Percentiles rank a stretch among this genome's conserved stretches.
These are phyloP conservation scores for Euglossa dilemma DNA, from an alignment of 1,140 invertebrate genomes.

Conservation along the genomic window DNA sequence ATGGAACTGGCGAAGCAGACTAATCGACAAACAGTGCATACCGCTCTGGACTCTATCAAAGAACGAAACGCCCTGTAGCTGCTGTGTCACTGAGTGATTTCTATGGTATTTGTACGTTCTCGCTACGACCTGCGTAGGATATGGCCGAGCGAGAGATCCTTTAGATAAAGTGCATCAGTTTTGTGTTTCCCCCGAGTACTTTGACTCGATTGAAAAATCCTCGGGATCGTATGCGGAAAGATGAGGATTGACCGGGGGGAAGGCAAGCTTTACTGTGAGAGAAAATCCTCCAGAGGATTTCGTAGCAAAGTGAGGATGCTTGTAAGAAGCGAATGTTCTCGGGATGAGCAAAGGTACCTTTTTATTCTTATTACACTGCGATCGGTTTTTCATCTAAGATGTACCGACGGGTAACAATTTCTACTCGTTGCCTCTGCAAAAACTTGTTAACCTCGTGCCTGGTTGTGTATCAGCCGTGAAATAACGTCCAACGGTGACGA, in stretches of 20 bases:
- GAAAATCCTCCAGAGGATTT: slow-evolving; percentile 56
- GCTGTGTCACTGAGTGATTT: slow-evolving; percentile 17
- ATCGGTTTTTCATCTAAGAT: slow-evolving; percentile 29
- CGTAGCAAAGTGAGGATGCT: slow-evolving; percentile 68
- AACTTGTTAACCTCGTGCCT: slow-evolving; percentile 44
- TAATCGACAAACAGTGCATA: no score
- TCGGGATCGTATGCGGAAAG: slow-evolving; percentile 46
- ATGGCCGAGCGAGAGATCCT: background rate
- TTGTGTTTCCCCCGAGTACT: slow-evolving; percentile 31
- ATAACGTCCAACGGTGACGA: slow-evolving; percentile 8
- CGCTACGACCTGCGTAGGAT: slow-evolving; percentile 22
- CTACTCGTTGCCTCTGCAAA: slow-evolving; percentile 1
- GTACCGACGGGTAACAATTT: slow-evolving; percentile 44
- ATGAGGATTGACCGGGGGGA: slow-evolving; percentile 63
- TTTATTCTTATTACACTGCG: slow-evolving; percentile 49
- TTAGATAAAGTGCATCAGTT: slow-evolving; percentile 18
- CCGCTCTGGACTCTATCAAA: no score
- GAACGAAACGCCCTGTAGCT: background rate
- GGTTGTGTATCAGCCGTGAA: slow-evolving; percentile 7
- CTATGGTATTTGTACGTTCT: background rate
- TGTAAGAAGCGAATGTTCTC: slow-evolving; percentile 60
- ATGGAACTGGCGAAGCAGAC: no score
- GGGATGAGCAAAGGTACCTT: slow-evolving; percentile 12
- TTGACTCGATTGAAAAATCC: slow-evolving; percentile 38
- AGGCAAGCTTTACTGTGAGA: slow-evolving; percentile 8